Evolutionary conservation across 2,888 invertebrate genomes (phyloP).

Genomic region (Dione vanillae): DNA sequence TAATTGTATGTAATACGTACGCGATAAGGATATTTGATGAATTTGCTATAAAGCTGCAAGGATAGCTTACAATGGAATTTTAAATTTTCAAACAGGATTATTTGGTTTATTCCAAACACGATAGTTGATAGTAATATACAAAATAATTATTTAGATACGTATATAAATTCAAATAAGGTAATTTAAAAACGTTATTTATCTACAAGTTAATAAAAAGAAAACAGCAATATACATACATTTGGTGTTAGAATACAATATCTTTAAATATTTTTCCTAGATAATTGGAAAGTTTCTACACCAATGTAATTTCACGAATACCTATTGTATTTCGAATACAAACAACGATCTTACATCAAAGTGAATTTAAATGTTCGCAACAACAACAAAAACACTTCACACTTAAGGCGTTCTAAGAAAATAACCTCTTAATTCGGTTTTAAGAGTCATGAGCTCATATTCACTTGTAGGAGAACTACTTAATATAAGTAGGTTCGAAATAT

Average conservation of each 20-base stretch:
- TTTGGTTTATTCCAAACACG: too few relatives aligned
- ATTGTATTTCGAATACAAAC: slow-evolving; percentile 49
- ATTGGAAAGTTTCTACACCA: slow-evolving; percentile 39
- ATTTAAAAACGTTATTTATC: neutral
- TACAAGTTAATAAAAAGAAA: neutral
- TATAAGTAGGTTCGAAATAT: neutral
- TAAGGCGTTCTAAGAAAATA: slow-evolving; percentile 57
- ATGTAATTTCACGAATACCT: slow-evolving; percentile 46
- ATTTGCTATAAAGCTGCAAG: too few relatives aligned
- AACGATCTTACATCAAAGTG: slow-evolving; percentile 67
- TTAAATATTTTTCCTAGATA: slow-evolving; percentile 43
- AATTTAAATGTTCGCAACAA: slow-evolving; percentile 68
- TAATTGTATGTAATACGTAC: too few relatives aligned
- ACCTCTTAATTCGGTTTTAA: slow-evolving; percentile 53
- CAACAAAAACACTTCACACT: slow-evolving; percentile 65
- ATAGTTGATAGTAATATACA: too few relatives aligned
- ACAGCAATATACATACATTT: slow-evolving; percentile 10
- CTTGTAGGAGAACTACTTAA: slow-evolving; percentile 6
- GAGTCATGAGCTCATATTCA: slow-evolving; percentile 28
- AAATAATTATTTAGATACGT: too few relatives aligned
- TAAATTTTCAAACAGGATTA: too few relatives aligned
- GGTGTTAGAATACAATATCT: slow-evolving; percentile 32
- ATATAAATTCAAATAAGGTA: too few relatives aligned
- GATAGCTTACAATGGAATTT: too few relatives aligned
- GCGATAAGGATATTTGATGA: too few relatives aligned